Evolutionary conservation across 2,888 invertebrate genomes (phyloP), one percentile per base, ranked within the genome.

Genomic region (Charanyca ferruginea): DNA sequence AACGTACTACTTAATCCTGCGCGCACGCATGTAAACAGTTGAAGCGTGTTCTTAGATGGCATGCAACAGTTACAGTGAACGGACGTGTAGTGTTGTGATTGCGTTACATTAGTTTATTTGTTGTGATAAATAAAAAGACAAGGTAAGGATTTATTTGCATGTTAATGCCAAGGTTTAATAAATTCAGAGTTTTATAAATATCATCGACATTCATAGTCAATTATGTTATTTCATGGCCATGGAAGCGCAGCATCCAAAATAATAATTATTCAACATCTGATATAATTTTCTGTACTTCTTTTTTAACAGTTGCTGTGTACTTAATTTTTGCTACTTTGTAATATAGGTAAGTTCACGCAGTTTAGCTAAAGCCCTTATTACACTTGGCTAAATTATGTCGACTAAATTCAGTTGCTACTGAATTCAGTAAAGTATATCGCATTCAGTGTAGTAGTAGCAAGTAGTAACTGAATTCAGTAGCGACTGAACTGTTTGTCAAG

Each of bases 121-220:
- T 66, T 62, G 75, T 80, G 65, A 54, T 70, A 51, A 41, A 66
- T 76, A 66, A 66, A 71, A 55, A 69, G 5, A 62, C 75, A 81
- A 82, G 81, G 81, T 81, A 80, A 73, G 79, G 47, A 51, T 66
- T 64, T 54, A 62, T 66, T 59, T 68, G 35, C 63, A 61, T 48
- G 4, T 48, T n/a, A 45, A 8, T 61, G 49, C 3, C 78, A 66
- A 77, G 62, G 67, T 55, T 59, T 42, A 28, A 32, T 11, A 11
- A 32, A 47, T 47, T 20, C 0, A 45, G 16, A 28, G 16, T 58
- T 45, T 41, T 35, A 45, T 38, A 38, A 38, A 42, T 44, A 28
- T 44, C 20, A 32, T 16, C 23, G 20, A 11, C 20, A 28, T 42
- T 9, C 28, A 11, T 41, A 52, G 6, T 48, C 35, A 22, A 23